Base-by-base conservation (phyloP, 2,113 vertebrate species). In the Datnioides undecimradiatus region DNA sequence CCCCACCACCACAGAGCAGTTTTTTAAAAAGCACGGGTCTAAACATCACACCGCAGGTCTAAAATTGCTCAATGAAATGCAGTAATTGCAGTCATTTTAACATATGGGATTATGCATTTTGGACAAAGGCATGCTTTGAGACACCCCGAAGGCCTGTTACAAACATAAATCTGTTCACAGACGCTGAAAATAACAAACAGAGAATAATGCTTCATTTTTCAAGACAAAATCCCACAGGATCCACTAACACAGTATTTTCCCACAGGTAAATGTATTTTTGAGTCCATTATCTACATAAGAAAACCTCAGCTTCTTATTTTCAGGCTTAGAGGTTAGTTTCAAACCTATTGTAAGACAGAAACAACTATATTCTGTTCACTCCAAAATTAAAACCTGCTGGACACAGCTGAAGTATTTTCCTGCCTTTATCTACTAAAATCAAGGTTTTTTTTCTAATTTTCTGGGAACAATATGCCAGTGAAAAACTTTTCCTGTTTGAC, bases 401-500 rank as follows among this genome's bases (percentile, higher is more conserved):
- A 34, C 27, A 38, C 12, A 59, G 29, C 33, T 0, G 0, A 43
- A 45, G 29, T 12, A 60, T 66, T 63, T 66, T 34, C 48, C 31
- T 43, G 46, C 40, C 23, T 25, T 54, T 62, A 54, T 73, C 38
- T 10, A 2, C 45, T 65, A 7, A 54, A 58, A 58, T 51, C 8
- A 40, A 75, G n/a, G 23, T 46, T 11, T 16, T 17, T 55, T 29
- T 16, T 72, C 2, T 25, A 23, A 68, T 36, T 78, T 11, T 63
- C 17, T 38, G 17, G 27, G 36, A 83, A 80, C 65, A 69, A 70
- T 41, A 49, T 5, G 3, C 1, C 31, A 40, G 36, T 41, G 29
- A 43, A 29, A 68, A 36, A 27, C 3, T 5, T 41, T 72, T 81
- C 74, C 62, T 57, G 64, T 68, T 63, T 14, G 21, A 60, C 21